Evolutionary conservation across 2,797 vertebrate species (phyloP), one percentile per base, ranked within the genome.

Genomic region (Liparis tanakae): DNA sequence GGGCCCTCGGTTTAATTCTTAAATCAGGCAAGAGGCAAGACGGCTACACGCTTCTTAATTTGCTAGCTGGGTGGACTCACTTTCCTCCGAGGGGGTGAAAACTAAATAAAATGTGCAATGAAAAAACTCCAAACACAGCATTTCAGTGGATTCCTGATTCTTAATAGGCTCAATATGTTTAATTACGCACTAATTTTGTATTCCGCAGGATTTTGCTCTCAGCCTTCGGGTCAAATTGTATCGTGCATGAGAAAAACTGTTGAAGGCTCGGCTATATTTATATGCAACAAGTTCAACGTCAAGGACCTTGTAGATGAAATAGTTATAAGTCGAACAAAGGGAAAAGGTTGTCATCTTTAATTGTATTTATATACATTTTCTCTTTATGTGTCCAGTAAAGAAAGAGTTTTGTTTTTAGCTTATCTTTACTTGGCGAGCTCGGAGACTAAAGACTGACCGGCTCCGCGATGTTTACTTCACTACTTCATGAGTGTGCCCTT

Each of bases 11-110:
- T 88, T 77, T 67, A 7, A 50, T 83, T 87, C 76, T 82, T 70
- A 72, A 76, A 87, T 85, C 70, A 82, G 65, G 72, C 54, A 67
- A 62, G 51, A 81, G 64, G 76, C 64, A 69, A 69, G 79, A 86
- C 7, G 60, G 71, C 78, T 77, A 64, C 76, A 87, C 57, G 15
- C 78, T 80, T 70, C 83, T 85, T 85, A 88, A 90, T 92, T 92
- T 92, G 64, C 83, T 78, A 89, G 86, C 72, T 89, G 84, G 74
- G 53, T 90, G 81, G 87, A 69, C 81, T 70, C 30, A 3, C 66
- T 81, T 73, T 85, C 46, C 83, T 87, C 82, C 60, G 25, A 83
- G 85, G 85, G 82, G 36, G 10, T 69, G 56, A 74, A 80, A 80
- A 81, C 22, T 37, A 69, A 89, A 85, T 88, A 68, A 85, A 59